phyloP scores from a whole-genome alignment of 2,113 vertebrate genomes.

The human (Homo sapiens) region DNA sequence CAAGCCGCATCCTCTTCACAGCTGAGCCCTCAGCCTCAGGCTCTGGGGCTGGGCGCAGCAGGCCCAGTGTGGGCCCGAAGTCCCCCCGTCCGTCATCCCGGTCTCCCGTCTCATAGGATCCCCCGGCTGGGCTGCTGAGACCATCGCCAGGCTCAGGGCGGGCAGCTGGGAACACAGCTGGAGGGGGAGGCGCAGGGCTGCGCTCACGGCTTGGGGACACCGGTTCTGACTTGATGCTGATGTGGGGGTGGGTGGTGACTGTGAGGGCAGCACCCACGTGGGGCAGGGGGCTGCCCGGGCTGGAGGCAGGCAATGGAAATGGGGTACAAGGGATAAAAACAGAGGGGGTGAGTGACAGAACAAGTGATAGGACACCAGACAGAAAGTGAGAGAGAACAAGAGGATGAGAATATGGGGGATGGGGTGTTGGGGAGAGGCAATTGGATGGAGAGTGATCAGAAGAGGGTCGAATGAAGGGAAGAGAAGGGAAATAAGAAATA shows the following conservation, averaged over 20 bases:
- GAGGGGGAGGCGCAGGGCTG: conserved; percentile 89
- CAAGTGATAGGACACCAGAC: conserved; percentile 26
- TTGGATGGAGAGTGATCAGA: background rate
- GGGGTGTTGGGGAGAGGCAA: background rate
- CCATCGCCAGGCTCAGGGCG: conserved; percentile 92
- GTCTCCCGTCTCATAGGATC: conserved; percentile 94
- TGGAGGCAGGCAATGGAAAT: conserved; percentile 63
- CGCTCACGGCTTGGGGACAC: conserved; percentile 94
- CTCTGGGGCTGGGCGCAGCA: conserved; percentile 88
- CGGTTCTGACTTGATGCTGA: conserved; percentile 98
- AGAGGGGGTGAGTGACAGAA: background rate
- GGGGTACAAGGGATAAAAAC: background rate
- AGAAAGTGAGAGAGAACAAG: background rate
- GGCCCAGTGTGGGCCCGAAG: conserved; percentile 89
- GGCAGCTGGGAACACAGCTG: conserved; percentile 87
- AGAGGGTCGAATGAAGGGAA: conserved; percentile 30
- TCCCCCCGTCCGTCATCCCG: conserved; percentile 91
- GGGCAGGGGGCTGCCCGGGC: conserved; percentile 92
- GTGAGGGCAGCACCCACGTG: conserved; percentile 94
- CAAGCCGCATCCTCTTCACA: conserved; percentile 95
- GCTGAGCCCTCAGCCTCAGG: conserved; percentile 90
- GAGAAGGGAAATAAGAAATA: background rate
- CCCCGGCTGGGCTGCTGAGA: conserved; percentile 95
- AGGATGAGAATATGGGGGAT: conserved; percentile 3
- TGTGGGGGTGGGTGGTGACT: conserved; percentile 93